Conservation (phyloP, 2,113 vertebrate species). For the Cygnus atratus region DNA sequence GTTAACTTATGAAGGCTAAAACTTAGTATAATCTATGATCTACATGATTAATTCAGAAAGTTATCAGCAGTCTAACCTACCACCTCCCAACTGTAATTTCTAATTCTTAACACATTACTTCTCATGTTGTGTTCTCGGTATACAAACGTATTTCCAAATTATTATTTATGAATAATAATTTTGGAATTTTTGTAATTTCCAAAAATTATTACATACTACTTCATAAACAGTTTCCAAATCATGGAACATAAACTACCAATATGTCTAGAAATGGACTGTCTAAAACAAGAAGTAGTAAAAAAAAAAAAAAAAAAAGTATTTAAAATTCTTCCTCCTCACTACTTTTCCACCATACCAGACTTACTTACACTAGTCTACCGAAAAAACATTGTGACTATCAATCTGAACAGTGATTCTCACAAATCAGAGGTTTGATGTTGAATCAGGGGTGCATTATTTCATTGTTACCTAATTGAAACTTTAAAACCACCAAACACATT, state of each 20-base stretch:
- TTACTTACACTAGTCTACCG: not conserved
- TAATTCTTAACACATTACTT: not conserved
- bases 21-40: not conserved
- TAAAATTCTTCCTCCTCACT: not conserved
- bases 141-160: not conserved
- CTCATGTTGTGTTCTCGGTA: not conserved
- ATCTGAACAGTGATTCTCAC: not conserved
- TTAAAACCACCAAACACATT: not conserved
- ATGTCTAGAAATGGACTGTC: not conserved
- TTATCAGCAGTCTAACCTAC: slow-evolving; percentile 22
- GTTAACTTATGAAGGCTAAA: not conserved
- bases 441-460: not conserved
- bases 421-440: not conserved
- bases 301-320: not conserved
- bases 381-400: not conserved
- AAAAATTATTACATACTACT: not conserved
- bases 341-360: not conserved
- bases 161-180: no score
- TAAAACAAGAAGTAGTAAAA: not conserved
- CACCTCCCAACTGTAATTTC: not conserved
- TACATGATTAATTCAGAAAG: not conserved
- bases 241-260: not conserved
- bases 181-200: not conserved
- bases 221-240: not conserved
- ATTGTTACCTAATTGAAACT: not conserved